Evolutionary conservation across 2,113 vertebrate species (phyloP), one percentile per base, ranked within the genome.

Genomic region (Dicrurus megarhynchus): DNA sequence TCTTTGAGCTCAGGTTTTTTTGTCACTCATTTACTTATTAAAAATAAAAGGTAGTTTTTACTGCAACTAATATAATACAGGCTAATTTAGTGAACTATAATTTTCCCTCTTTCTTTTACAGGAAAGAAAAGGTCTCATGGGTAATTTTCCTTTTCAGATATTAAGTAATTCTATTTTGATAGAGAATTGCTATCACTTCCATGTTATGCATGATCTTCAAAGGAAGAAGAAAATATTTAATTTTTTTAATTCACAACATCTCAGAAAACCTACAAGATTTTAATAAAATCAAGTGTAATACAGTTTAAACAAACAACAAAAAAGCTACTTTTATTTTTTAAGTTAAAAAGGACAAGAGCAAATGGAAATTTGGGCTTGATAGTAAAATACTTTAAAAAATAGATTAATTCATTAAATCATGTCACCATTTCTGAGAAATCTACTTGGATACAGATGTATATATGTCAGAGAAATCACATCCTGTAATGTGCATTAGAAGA

Each of bases 81-180:
- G 11, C 1, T 88, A 12, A 10, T 46, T 46, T 53, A 52, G 11
- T 30, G 20, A 5, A 19, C 4, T 52, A 6, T 37, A 39, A 7
- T 56, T 52, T 68, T n/a, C 3, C 7, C 1, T 13, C 5, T 56
- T 82, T 65, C 4, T 83, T 81, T 73, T n/a, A 30, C 44, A 53
- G 18, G 15, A 26, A 26, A 41, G 24, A 35, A 4, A 53, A 37
- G 3, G 0, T 24, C 6, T 41, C n/a, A 10, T 2, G 2, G 11
- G 18, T 50, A 81, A 9, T 46, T 44, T 75, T 73, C 77, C 16
- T 70, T 27, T 81, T 87, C 12, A 23, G 12, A 24, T 30, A 50
- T 10, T 4, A 76, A 64, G 7, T 30, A 80, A 26, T 52, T 56
- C 7, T 65, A 9, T 28, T 10, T 16, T 61, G 16, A 59, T 30